Percentiles rank a stretch among this genome's conserved stretches.
Evolutionary conservation across 2,797 vertebrate species (phyloP).

Genomic region (Epinephelus coioides): DNA sequence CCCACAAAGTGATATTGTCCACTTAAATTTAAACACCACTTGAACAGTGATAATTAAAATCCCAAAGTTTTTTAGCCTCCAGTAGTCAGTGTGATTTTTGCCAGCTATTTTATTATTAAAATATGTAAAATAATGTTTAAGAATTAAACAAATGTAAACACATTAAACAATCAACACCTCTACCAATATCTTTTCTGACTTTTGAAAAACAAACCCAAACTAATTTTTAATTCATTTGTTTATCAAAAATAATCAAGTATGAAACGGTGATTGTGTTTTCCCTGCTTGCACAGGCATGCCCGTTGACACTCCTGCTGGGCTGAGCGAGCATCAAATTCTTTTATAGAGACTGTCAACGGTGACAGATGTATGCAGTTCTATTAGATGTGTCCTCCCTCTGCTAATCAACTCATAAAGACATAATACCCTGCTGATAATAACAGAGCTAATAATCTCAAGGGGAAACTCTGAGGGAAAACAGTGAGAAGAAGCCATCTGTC

Average conservation of each 20-base stretch:
- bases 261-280: not conserved
- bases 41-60: not conserved
- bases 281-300: slow-evolving; percentile 31
- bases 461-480: slow-evolving; percentile 47
- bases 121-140: not conserved
- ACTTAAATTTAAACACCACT: slow-evolving; percentile 5
- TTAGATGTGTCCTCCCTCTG: slow-evolving; percentile 50
- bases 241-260: not conserved
- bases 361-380: slow-evolving; percentile 57
- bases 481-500: slow-evolving; percentile 77
- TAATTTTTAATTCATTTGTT: not conserved
- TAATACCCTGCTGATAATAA: slow-evolving; percentile 66
- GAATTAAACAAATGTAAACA: not conserved
- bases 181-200: not conserved
- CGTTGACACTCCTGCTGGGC: slow-evolving; percentile 16
- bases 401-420: slow-evolving; percentile 73
- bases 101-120: not conserved
- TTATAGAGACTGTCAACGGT: slow-evolving; percentile 36
- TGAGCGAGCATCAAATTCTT: slow-evolving; percentile 30
- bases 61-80: not conserved
- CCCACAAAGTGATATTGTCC: not conserved
- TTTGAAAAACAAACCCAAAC: not conserved
- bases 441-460: slow-evolving; percentile 76
- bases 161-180: not conserved
- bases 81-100: not conserved